Evolutionary conservation across 2,888 invertebrate genomes (phyloP), one percentile per base, ranked within the genome.

Genomic region (Metopia argyrocephala): DNA sequence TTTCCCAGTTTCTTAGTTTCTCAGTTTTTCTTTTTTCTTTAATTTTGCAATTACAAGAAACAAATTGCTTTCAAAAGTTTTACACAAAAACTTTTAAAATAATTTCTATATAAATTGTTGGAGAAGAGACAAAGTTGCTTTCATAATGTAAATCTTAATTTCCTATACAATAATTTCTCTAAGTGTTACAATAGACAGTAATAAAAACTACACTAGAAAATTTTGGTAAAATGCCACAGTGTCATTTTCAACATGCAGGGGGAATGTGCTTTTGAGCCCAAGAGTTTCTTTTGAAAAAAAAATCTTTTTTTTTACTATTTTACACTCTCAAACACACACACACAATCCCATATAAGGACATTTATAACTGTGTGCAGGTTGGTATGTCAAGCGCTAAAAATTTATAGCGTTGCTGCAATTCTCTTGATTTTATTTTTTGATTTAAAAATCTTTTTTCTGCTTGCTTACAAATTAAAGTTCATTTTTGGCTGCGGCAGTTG

Each of bases 391-490:
- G 28, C 59, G 20, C 27, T 45, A 9, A 59, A 65, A 79, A 71
- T 75, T 66, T 57, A 70, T 79, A 21, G 59, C 61, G 28, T 62
- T 61, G 21, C 70, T 66, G 64, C 74, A 70, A 27, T 59, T 64
- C 15, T 66, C 15, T 48, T 64, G 6, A 28, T 50, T 18, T 46
- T 56, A 31, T 50, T 69, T 66, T 7, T 25, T 12, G 12, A n/a
- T n/a, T n/a, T n/a, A n/a, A n/a, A n/a, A n/a, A n/a, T n/a, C 12
- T 31, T 57, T 9, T 69, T n/a, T 1, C 20, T n/a, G n/a, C n/a
- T n/a, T n/a, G n/a, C 12, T 12, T 20, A 48, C 48, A 64, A 66
- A 31, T 12, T 27, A 66, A 50, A 27, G 3, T 50, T 61, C n/a
- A 54, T 54, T 68, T 74, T 69, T 65, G 56, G 56, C 61, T 70